Percentiles rank a stretch among this genome's conserved stretches.
Conservation (phyloP, 2,797 vertebrate genomes). For the Cyclura pinguis region DNA sequence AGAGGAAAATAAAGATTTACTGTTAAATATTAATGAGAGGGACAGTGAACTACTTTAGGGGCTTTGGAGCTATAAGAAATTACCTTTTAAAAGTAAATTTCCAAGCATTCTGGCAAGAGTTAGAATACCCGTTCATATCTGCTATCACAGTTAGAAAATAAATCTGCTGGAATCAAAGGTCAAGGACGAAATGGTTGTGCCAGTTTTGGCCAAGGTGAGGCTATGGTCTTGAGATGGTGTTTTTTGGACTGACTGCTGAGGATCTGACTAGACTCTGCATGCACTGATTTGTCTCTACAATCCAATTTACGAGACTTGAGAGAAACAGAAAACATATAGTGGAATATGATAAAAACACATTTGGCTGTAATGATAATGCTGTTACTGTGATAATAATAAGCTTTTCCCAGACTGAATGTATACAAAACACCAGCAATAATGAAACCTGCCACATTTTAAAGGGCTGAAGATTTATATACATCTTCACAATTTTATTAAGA, state of each 20-base stretch:
- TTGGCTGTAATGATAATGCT: constrained; percentile 27
- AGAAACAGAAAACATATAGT: constrained; percentile 49
- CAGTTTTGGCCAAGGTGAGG: constrained; percentile 4
- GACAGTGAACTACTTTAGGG: background rate
- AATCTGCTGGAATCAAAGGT: background rate
- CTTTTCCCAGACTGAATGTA: constrained; percentile 3
- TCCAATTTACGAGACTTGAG: constrained; percentile 57
- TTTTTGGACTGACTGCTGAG: constrained; percentile 15
- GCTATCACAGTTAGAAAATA: background rate
- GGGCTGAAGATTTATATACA: constrained; percentile 19
- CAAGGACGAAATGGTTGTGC: background rate
- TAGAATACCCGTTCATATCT: background rate
- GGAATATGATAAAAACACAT: constrained; percentile 30
- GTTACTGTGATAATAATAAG: constrained; percentile 7
- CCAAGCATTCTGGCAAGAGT: background rate
- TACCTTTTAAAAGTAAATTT: no score
- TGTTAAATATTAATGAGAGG: background rate
- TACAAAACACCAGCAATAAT: constrained; percentile 32
- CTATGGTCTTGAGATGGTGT: background rate
- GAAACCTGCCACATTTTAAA: constrained; percentile 29
- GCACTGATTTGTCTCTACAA: constrained; percentile 61
- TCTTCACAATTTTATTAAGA: constrained; percentile 11
- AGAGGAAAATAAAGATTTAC: background rate
- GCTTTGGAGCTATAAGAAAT: no score
- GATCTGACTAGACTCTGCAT: constrained; percentile 35